phyloP scores from a whole-genome alignment of 2,888 invertebrate species.

The Lydus trimaculatus region DNA sequence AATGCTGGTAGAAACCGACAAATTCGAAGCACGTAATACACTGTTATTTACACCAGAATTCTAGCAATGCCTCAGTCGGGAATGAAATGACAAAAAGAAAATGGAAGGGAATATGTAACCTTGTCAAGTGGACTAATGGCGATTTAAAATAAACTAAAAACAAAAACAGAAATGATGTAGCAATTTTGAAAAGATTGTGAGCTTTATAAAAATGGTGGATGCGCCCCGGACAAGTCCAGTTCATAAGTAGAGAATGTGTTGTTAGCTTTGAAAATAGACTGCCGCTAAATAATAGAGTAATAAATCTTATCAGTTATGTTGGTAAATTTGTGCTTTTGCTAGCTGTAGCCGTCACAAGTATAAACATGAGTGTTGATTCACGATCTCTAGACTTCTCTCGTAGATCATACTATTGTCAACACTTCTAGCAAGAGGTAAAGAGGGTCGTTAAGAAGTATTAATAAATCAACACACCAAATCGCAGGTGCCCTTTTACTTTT shows the following conservation, averaged over 20 bases:
- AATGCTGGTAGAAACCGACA: background rate
- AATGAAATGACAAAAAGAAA: constrained; percentile 16
- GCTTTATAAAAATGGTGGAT: background rate
- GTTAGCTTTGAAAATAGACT: constrained; percentile 18
- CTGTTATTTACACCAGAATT: constrained; percentile 41
- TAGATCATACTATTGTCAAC: constrained; percentile 43
- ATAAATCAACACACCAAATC: constrained; percentile 52
- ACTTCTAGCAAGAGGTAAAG: constrained; percentile 23
- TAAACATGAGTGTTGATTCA: constrained; percentile 49
- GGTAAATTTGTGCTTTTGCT: constrained; percentile 38
- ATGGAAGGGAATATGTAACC: constrained; percentile 31
- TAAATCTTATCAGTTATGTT: constrained; percentile 44
- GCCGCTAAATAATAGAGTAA: constrained; percentile 43
- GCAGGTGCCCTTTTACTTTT: constrained; percentile 44
- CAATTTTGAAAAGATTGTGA: background rate
- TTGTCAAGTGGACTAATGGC: constrained; percentile 20
- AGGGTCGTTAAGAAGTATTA: constrained; percentile 45
- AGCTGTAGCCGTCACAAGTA: constrained; percentile 36
- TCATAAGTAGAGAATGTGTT: background rate
- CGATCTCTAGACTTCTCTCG: constrained; percentile 39
- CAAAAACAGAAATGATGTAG: background rate
- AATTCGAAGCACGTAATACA: constrained; percentile 37
- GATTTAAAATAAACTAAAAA: background rate
- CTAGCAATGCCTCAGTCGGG: constrained; percentile 36
- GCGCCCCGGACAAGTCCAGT: background rate